These are phyloP conservation scores for Philantomba maxwellii DNA, from an alignment of 2,113 vertebrate genomes.

Conservation along the genomic window DNA sequence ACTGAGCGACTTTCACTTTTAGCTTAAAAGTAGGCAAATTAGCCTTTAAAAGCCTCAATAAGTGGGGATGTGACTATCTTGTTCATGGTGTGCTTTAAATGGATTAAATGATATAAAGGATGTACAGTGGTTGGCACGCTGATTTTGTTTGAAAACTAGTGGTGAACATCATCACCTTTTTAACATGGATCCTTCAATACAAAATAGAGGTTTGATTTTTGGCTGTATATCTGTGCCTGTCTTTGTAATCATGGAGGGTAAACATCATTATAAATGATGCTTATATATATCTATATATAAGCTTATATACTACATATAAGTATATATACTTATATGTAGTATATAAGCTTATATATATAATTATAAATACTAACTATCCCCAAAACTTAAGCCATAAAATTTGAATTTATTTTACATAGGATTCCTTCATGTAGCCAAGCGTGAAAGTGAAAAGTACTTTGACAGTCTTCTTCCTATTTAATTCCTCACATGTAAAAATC, in stretches of 20 bases:
- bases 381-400: slow-evolving; percentile 22
- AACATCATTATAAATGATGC: not conserved
- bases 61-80: not conserved
- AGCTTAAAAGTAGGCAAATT: not conserved
- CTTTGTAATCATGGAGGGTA: slow-evolving; percentile 13
- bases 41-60: not conserved
- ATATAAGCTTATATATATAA: too few species aligned
- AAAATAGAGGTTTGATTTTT: not conserved
- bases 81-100: not conserved
- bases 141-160: not conserved
- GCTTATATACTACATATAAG: too few species aligned
- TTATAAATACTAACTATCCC: slow-evolving; percentile 37
- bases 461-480: slow-evolving; percentile 46
- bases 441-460: slow-evolving; percentile 37
- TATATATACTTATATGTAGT: too few species aligned
- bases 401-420: slow-evolving; percentile 45
- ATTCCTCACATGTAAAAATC: not conserved
- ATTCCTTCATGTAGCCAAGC: slow-evolving; percentile 43
- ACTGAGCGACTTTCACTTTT: not conserved
- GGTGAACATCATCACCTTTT: not conserved
- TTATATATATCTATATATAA: too few species aligned
- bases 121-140: not conserved
- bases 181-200: not conserved
- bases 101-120: not conserved
- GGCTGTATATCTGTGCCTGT: not conserved